phyloP scores from a whole-genome alignment of 1,140 invertebrate genomes.

The Pentalonia nigronervosa region DNA sequence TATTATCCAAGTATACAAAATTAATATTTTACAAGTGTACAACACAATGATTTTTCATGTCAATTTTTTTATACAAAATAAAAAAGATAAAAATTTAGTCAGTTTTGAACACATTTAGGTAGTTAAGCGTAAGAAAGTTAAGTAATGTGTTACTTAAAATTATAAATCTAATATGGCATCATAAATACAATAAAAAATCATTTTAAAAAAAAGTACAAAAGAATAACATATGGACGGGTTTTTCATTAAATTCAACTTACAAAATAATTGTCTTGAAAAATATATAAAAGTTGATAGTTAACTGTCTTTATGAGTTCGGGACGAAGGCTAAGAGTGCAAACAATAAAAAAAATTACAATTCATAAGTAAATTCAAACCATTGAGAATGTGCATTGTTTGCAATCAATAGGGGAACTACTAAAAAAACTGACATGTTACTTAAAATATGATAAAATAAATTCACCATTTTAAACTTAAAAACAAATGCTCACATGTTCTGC shows the following conservation, averaged over 20 bases:
- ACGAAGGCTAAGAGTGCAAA: slow-evolving; percentile 57
- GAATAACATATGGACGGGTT: slow-evolving; percentile 57
- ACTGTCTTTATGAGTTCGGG: slow-evolving; percentile 46
- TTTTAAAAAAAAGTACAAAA: slow-evolving; percentile 56
- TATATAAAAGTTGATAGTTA: slow-evolving; percentile 41
- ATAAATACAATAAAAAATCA: slow-evolving; percentile 55
- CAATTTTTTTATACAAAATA: slow-evolving; percentile 58
- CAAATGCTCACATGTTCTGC: slow-evolving; percentile 58
- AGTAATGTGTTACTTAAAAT: slow-evolving; percentile 56
- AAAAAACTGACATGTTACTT: slow-evolving; percentile 58
- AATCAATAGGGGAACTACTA: slow-evolving; percentile 41
- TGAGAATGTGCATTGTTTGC: slow-evolving; percentile 57
- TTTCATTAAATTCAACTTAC: slow-evolving; percentile 52
- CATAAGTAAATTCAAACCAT: slow-evolving; percentile 19
- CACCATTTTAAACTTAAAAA: slow-evolving; percentile 40
- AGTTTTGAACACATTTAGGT: slow-evolving; percentile 53
- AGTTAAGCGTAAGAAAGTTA: slow-evolving; percentile 27
- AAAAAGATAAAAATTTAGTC: slow-evolving; percentile 49
- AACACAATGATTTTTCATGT: slow-evolving; percentile 54
- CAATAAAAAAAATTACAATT: slow-evolving; percentile 56
- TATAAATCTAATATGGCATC: slow-evolving; percentile 57
- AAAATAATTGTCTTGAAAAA: slow-evolving; percentile 57
- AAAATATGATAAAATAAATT: slow-evolving; percentile 38
- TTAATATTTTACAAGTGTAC: slow-evolving; percentile 57
- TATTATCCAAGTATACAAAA: slow-evolving; percentile 55